Evolutionary conservation across 1,140 invertebrate species (phyloP).

Genomic region (Drosophila ironensis): DNA sequence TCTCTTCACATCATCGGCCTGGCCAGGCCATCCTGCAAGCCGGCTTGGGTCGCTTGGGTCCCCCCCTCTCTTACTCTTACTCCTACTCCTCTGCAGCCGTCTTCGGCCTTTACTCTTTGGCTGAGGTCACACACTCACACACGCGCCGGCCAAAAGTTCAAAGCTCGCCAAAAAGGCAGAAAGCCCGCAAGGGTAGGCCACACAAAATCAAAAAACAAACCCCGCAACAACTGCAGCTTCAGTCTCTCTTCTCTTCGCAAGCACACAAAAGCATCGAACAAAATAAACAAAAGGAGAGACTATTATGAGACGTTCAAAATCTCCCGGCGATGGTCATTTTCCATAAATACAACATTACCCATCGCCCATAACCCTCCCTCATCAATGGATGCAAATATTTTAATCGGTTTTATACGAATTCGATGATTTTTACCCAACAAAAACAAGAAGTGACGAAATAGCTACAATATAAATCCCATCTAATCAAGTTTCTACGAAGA

Average conservation of each 20-base stretch:
- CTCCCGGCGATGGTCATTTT: no score
- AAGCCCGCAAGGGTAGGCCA: slow-evolving; percentile 29
- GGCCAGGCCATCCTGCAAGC: slow-evolving; percentile 26
- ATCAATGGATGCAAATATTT: no score
- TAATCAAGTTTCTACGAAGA: no score
- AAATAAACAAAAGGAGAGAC: no score
- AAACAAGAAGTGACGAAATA: no score
- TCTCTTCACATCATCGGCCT: slow-evolving; percentile 8
- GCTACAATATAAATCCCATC: no score
- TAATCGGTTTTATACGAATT: no score
- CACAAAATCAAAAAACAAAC: slow-evolving; percentile 21
- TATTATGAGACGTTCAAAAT: no score
- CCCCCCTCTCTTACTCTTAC: slow-evolving; percentile 4
- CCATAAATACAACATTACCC: no score
- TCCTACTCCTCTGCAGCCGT: no score
- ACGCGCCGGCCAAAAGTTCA: slow-evolving; percentile 46
- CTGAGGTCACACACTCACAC: slow-evolving; percentile 42
- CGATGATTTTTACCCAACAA: background rate
- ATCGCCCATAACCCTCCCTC: no score
- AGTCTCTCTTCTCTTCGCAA: slow-evolving; percentile 18
- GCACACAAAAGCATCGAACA: slow-evolving; percentile 47
- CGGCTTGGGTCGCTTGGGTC: slow-evolving; percentile 9
- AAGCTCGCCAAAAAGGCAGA: slow-evolving; percentile 40
- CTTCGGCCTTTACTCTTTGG: background rate
- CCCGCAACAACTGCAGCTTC: slow-evolving; percentile 36